Evolutionary conservation across 2,113 vertebrate species (phyloP), one percentile per base, ranked within the genome.

Genomic region (Oreotrochilus melanogaster): DNA sequence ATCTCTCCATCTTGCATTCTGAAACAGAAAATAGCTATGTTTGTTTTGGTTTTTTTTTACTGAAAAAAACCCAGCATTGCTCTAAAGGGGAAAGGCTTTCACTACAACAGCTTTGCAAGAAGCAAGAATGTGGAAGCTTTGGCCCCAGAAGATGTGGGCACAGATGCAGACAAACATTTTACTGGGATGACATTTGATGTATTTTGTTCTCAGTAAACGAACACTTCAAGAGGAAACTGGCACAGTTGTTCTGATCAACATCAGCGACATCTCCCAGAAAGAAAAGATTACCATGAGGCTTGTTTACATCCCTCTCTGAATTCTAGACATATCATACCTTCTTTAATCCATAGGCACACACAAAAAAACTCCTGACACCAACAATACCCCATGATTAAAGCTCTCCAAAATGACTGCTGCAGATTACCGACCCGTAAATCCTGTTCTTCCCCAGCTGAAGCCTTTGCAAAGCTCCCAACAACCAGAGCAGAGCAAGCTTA

Each of bases 51-150:
- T 70, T n/a, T 11, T 85, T 95, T 86, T 72, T 35, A 53, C 42
- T 76, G 83, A 90, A 72, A 90, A 90, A 67, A 30, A 10, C 33
- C 39, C 53, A 89, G 22, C 45, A 18, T 3, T 86, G 78, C 74
- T 83, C 11, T 37, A 45, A 71, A 90, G 71, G 60, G 64, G 74
- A 93, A 93, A 94, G 51, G 79, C 85, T 88, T 80, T 81, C 85
- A 94, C 78, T 23, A 0, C 87, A 94, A 93, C 87, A 50, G 85
- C 85, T 88, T 72, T 80, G 92, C 81, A 73, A 89, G 85, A 81
- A 89, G 74, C 78, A 95, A 50, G 74, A 95, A 93, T 90, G 74
- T 94, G 90, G 90, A 88, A 83, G 80, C 45, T n/a, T 57, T 83
- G 93, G 89, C 90, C 71, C 75, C 67, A 89, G 88, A 92, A 86